These are phyloP conservation scores for Chrysomallon squamiferum DNA, from an alignment of 1,140 invertebrate genomes.

Conservation along the genomic window DNA sequence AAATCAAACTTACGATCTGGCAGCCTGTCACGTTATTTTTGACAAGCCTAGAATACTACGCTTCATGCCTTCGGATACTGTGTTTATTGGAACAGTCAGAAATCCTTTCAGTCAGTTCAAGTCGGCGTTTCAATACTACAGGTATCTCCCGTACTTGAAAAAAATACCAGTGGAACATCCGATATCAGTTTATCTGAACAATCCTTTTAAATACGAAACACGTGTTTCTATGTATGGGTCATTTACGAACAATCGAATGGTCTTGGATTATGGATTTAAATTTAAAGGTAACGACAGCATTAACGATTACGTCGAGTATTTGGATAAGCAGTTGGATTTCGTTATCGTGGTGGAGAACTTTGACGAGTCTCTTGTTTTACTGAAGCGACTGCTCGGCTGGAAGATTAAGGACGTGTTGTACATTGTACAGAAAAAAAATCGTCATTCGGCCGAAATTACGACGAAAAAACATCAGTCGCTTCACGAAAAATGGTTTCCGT, in stretches of 20 bases:
- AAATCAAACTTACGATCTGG: slow-evolving; percentile 30
- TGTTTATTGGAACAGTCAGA: slow-evolving; percentile 44
- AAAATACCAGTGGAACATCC: slow-evolving; percentile 28
- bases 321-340: slow-evolving; percentile 63
- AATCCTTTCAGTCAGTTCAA: slow-evolving; percentile 46
- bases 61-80: slow-evolving; percentile 32
- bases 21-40: slow-evolving; percentile 45
- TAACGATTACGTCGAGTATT: slow-evolving; percentile 4
- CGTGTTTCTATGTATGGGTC: slow-evolving; percentile 2
- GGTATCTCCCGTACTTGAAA: slow-evolving; percentile 24
- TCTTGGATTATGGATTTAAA: slow-evolving; percentile 35
- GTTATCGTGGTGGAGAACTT: slow-evolving; percentile 66
- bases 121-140: slow-evolving; percentile 45
- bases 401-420: slow-evolving; percentile 59
- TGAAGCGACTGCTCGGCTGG: slow-evolving; percentile 65
- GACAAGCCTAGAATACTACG: slow-evolving; percentile 24
- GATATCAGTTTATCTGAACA: slow-evolving; percentile 27
- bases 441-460: not conserved
- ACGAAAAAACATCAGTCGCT: not conserved
- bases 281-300: not conserved
- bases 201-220: slow-evolving; percentile 17
- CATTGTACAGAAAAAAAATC: not conserved
- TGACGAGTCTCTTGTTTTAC: slow-evolving; percentile 65
- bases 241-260: slow-evolving; percentile 43
- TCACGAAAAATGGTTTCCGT: slow-evolving; percentile 8